These are phyloP conservation scores for Leucosticte australis DNA, from an alignment of 2,113 vertebrate species.

Conservation along the genomic window DNA sequence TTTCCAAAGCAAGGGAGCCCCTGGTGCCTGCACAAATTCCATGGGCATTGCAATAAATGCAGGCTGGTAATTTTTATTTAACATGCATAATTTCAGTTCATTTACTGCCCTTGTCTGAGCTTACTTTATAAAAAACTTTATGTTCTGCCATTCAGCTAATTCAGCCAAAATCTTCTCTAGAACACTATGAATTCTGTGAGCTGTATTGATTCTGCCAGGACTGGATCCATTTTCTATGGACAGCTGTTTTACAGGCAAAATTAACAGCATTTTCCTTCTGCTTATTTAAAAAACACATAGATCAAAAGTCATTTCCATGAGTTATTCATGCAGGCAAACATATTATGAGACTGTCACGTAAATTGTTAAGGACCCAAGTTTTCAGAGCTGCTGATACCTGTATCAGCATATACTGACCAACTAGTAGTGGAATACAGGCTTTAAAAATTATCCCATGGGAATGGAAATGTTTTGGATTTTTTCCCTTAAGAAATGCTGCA, in stretches of 20 bases:
- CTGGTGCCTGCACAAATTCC: neutral
- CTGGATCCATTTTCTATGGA: neutral
- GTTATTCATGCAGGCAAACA: neutral
- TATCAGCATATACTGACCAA: neutral
- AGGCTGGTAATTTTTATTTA: constrained; percentile 4
- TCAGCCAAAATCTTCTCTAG: neutral
- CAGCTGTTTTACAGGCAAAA: neutral
- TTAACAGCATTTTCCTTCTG: neutral
- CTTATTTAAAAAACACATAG: neutral
- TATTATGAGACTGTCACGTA: neutral
- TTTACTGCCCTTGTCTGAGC: neutral
- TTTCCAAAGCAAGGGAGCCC: neutral
- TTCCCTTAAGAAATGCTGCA: neutral
- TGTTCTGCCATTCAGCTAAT: neutral
- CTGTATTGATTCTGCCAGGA: neutral
- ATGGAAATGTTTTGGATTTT: neutral
- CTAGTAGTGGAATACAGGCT: neutral
- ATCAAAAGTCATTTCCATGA: neutral
- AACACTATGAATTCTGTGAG: neutral
- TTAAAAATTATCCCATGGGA: neutral
- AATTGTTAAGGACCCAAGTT: neutral
- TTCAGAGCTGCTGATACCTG: neutral
- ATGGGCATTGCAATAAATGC: neutral
- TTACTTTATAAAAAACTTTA: neutral
- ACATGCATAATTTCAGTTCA: neutral